A percentile compares a stretch with the other conserved stretches of the same genome.
phyloP scores from a whole-genome alignment of 64 coral and sea anemone genomes.

The Montipora cactus region DNA sequence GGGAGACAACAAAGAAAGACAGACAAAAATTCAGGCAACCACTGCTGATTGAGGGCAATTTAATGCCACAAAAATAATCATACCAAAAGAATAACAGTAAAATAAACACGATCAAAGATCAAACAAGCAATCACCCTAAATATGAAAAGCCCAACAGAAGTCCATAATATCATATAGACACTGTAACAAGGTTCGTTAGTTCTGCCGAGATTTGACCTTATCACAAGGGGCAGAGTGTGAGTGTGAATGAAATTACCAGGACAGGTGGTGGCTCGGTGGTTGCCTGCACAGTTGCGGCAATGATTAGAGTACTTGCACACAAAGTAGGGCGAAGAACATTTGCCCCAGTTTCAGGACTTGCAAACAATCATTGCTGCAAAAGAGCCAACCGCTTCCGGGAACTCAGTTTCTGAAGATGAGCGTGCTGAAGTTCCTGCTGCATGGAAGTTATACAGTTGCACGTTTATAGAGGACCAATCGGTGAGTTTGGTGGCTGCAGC shows the following conservation, averaged over 20 bases:
- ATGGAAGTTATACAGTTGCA: constrained; percentile 25
- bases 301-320: not conserved
- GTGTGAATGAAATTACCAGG: not conserved
- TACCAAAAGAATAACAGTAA: too few relatives aligned
- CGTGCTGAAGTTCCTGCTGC: not conserved
- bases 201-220: too few relatives aligned
- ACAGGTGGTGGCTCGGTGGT: not conserved
- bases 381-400: not conserved
- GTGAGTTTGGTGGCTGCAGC: not conserved
- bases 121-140: too few relatives aligned
- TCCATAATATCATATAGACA: too few relatives aligned
- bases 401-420: not conserved
- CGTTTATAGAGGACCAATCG: constrained; percentile 19
- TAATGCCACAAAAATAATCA: too few relatives aligned
- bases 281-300: not conserved
- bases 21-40: too few relatives aligned
- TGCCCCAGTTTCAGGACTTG: not conserved
- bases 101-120: too few relatives aligned
- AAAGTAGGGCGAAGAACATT: not conserved
- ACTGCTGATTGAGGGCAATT: too few relatives aligned
- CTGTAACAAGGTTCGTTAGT: too few relatives aligned
- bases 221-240: not conserved
- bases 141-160: too few relatives aligned
- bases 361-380: not conserved
- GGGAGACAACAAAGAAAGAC: too few relatives aligned